phyloP scores from a whole-genome alignment of 2,797 vertebrate genomes.

The Lates japonicus region DNA sequence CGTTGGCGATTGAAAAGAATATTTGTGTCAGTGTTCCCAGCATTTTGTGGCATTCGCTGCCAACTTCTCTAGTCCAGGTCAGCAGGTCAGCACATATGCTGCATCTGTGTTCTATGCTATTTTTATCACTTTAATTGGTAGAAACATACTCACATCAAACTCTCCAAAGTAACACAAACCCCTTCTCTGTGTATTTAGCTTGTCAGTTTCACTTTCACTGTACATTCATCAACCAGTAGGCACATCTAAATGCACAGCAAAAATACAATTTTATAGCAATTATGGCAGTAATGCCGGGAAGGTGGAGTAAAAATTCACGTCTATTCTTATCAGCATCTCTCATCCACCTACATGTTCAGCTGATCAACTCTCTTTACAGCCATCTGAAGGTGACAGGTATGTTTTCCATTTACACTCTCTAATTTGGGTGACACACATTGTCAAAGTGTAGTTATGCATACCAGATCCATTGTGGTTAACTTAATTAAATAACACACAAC shows the following conservation, averaged over 20 bases:
- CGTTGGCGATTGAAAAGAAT: neutral
- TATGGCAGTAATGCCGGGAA: constrained; percentile 46
- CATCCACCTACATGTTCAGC: constrained; percentile 8
- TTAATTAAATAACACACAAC: constrained; percentile 41
- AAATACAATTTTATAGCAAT: constrained; percentile 56
- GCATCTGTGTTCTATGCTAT: neutral
- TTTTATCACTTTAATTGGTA: constrained; percentile 11
- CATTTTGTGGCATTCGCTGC: neutral
- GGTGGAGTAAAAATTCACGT: constrained; percentile 38
- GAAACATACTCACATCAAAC: constrained; percentile 23
- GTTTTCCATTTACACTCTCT: constrained; percentile 27
- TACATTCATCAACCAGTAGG: constrained; percentile 60
- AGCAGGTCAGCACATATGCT: neutral
- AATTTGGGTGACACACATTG: constrained; percentile 44
- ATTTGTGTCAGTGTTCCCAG: neutral
- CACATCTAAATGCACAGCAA: constrained; percentile 33
- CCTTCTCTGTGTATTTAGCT: constrained; percentile 38
- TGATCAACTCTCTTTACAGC: constrained; percentile 36
- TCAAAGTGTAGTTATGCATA: constrained; percentile 34
- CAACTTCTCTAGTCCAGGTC: neutral
- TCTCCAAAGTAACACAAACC: neutral
- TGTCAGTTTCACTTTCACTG: constrained; percentile 56
- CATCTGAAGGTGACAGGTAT: constrained; percentile 34
- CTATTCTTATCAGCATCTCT: constrained; percentile 47
- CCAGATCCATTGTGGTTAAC: constrained; percentile 20